phyloP scores from a whole-genome alignment of 2,797 vertebrate genomes.

The Falco cherrug region DNA sequence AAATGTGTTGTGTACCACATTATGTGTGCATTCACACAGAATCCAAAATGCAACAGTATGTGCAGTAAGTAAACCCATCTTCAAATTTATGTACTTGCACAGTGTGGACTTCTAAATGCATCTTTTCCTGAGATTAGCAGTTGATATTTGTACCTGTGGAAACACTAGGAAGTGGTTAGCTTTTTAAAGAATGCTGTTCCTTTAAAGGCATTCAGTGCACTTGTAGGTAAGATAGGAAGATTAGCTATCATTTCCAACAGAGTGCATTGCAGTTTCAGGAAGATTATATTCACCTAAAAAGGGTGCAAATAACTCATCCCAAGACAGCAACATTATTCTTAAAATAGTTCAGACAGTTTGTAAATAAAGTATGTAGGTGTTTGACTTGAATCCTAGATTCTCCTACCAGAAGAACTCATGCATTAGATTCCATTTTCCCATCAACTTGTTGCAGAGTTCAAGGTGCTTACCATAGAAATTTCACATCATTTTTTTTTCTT shows the following conservation, averaged over 20 bases:
- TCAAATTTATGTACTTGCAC: not conserved
- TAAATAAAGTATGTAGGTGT: not conserved
- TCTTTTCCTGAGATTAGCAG: not conserved
- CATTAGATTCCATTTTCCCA: constrained; percentile 11
- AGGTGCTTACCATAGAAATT: not conserved
- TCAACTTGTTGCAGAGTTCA: not conserved
- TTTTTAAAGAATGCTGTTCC: not conserved
- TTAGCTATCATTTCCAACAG: not conserved
- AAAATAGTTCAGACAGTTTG: not conserved
- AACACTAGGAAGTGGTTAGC: not conserved
- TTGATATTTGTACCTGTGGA: not conserved
- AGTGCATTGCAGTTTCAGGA: not conserved
- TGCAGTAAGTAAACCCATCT: not conserved
- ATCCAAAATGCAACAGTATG: not conserved
- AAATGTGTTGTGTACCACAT: not conserved
- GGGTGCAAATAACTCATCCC: not conserved
- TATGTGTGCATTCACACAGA: not conserved
- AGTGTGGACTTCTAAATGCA: not conserved
- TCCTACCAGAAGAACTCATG: not conserved
- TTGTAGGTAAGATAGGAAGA: not conserved
- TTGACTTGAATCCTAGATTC: not conserved
- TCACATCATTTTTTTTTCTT: constrained; percentile 11
- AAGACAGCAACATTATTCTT: not conserved
- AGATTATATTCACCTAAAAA: not conserved
- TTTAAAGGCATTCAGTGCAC: not conserved